These are phyloP conservation scores for Eueremaeus valkanovi DNA, from an alignment of 2,888 invertebrate genomes.

Conservation along the genomic window DNA sequence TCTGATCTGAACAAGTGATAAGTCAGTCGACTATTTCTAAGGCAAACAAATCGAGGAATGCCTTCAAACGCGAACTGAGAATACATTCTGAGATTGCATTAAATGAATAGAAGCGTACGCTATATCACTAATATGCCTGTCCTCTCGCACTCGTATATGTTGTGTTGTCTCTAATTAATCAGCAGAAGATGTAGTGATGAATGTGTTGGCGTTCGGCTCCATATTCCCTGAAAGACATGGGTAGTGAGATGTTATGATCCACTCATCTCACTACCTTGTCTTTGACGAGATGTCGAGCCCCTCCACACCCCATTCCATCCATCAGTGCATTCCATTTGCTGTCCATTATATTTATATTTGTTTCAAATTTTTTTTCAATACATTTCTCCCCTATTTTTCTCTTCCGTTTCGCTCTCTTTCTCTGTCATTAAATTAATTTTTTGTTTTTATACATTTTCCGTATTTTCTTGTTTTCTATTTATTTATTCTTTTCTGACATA, in stretches of 20 bases:
- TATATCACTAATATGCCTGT: too few relatives aligned
- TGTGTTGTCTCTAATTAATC: constrained; percentile 4
- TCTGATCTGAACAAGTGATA: background rate
- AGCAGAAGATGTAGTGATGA: background rate
- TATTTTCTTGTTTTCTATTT: background rate
- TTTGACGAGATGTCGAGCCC: constrained; percentile 66
- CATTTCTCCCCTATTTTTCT: background rate
- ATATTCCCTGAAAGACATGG: constrained; percentile 83
- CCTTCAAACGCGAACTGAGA: background rate
- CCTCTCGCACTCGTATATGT: background rate
- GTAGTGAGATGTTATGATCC: constrained; percentile 86
- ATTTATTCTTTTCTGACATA: background rate
- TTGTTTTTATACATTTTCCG: background rate
- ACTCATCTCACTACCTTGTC: constrained; percentile 95
- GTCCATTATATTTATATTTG: background rate
- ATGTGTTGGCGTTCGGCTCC: constrained; percentile 7
- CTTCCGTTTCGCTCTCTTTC: too few relatives aligned
- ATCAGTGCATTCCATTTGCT: background rate
- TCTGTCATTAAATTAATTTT: background rate
- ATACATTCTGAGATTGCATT: too few relatives aligned
- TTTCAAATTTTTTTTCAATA: background rate
- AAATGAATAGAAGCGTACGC: too few relatives aligned
- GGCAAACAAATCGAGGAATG: background rate
- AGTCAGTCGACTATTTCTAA: background rate
- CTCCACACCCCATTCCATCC: background rate